Evolutionary conservation across 2,888 invertebrate species (phyloP).

Genomic region (Philaethria dido): DNA sequence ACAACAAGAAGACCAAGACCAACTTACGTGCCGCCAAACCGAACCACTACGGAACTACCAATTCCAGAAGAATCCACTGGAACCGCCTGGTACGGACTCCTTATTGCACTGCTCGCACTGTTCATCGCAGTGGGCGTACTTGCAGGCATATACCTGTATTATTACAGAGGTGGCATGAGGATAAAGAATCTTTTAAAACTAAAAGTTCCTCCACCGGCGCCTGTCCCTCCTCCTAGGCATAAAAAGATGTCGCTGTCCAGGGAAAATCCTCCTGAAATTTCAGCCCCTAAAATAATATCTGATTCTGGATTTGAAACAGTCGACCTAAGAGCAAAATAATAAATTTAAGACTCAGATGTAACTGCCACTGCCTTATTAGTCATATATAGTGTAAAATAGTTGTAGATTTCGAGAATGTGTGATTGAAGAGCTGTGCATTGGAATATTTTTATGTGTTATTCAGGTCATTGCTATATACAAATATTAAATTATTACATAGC

Average conservation of each 20-base stretch:
- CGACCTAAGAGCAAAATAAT: conserved; percentile 54
- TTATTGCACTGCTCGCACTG: conserved; percentile 87
- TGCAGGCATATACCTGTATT: conserved; percentile 88
- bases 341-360: conserved; percentile 33
- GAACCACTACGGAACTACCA: conserved; percentile 66
- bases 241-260: conserved; percentile 70
- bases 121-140: conserved; percentile 86
- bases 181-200: conserved; percentile 86
- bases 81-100: conserved; percentile 80
- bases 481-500: not conserved
- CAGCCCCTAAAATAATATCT: conserved; percentile 66
- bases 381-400: conserved; percentile 45
- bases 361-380: conserved; percentile 54
- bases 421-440: conserved; percentile 34
- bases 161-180: conserved; percentile 88
- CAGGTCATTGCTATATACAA: conserved; percentile 1
- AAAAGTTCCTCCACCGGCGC: conserved; percentile 64
- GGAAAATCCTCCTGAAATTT: conserved; percentile 68
- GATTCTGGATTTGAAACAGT: conserved; percentile 80
- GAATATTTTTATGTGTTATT: conserved; percentile 20
- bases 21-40: conserved; percentile 70
- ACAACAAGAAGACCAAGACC: conserved; percentile 76
- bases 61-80: conserved; percentile 73
- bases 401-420: conserved; percentile 27
- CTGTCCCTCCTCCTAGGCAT: conserved; percentile 76